Evolutionary conservation across 2,888 invertebrate species (phyloP).

Genomic region (Microctonus brassicae): DNA sequence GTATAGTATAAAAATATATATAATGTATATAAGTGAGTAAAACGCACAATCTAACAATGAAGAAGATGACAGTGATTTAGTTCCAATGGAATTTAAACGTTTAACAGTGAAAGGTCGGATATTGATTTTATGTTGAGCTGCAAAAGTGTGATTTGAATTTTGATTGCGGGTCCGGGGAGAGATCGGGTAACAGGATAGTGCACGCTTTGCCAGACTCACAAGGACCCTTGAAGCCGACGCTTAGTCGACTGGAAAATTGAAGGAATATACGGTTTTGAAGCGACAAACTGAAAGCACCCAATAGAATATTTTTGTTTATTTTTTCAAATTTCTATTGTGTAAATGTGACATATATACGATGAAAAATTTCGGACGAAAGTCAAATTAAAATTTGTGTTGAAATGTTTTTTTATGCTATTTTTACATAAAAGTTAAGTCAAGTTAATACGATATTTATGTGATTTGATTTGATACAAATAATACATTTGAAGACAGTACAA

Average conservation of each 20-base stretch:
- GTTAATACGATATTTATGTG: no score
- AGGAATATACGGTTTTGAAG: slow-evolving; percentile 67
- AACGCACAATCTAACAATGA: not conserved
- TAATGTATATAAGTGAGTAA: no score
- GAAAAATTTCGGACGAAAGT: no score
- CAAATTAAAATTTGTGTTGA: no score
- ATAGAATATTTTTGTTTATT: slow-evolving; percentile 32
- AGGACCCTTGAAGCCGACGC: slow-evolving; percentile 65
- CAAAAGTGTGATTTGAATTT: slow-evolving; percentile 70
- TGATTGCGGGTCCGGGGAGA: slow-evolving; percentile 65
- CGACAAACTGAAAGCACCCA: slow-evolving; percentile 54
- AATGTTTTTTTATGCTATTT: no score
- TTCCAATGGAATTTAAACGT: slow-evolving; percentile 58
- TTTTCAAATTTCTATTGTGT: not conserved
- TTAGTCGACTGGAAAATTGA: slow-evolving; percentile 69
- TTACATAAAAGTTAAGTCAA: no score
- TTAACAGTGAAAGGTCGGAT: slow-evolving; percentile 54
- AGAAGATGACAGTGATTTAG: slow-evolving; percentile 43
- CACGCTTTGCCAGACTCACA: slow-evolving; percentile 69
- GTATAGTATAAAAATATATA: no score
- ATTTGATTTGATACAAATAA: no score
- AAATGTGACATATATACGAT: not conserved
- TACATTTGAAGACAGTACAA: no score
- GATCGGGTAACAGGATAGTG: slow-evolving; percentile 70
- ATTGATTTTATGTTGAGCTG: slow-evolving; percentile 69